These are phyloP conservation scores for Polyommatus iphigenia DNA, from an alignment of 2,888 invertebrate species.

Conservation along the genomic window DNA sequence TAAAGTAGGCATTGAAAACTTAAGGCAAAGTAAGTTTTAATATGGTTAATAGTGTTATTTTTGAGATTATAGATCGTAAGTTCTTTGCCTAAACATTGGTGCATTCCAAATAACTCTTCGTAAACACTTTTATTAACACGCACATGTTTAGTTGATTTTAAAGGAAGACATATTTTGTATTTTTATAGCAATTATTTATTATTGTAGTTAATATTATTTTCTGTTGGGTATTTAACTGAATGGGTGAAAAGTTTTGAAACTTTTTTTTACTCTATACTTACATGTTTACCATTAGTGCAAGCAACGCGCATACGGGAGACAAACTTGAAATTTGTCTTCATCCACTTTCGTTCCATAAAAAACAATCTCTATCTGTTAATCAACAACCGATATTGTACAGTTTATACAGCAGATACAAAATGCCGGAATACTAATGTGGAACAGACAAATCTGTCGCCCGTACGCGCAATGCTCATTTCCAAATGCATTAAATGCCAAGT, in stretches of 20 bases:
- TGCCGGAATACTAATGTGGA: neutral
- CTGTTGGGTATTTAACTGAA: neutral
- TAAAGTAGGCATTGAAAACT: neutral
- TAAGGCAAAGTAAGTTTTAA: neutral
- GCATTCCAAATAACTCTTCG: slow-evolving; percentile 10
- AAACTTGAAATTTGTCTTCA: neutral
- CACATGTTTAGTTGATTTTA: neutral
- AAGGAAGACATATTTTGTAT: neutral
- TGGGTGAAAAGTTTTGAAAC: neutral
- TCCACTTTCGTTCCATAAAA: neutral
- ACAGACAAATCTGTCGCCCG: neutral
- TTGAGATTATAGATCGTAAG: neutral
- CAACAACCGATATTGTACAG: too few relatives aligned
- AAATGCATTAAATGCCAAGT: slow-evolving; percentile 13
- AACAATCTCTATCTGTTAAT: too few relatives aligned
- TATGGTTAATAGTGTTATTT: neutral
- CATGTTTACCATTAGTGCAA: neutral
- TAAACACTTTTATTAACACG: neutral
- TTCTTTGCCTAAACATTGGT: slow-evolving; percentile 11
- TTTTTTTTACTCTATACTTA: neutral
- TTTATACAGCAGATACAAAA: neutral
- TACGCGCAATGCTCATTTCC: neutral
- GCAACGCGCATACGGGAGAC: neutral
- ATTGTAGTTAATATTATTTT: neutral
- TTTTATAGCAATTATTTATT: neutral